A percentile compares a stretch with the other conserved stretches of the same genome.
Conservation (phyloP, 2,113 vertebrate species). For the Capreolus pygargus region DNA sequence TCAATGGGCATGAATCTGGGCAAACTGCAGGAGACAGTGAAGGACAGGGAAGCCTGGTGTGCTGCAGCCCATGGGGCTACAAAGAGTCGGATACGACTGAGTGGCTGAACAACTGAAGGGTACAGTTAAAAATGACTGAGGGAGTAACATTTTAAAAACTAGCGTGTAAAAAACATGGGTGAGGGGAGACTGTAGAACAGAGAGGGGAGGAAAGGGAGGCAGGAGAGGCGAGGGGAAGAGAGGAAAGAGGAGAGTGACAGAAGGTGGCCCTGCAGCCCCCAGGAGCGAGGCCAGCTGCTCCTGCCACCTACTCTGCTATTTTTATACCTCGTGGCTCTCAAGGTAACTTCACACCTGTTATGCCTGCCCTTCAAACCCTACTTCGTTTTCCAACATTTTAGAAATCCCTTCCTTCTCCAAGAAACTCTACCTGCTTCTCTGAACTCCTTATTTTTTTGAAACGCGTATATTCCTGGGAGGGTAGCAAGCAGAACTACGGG, state of each 20-base stretch:
- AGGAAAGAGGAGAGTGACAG: background rate
- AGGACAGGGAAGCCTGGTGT: background rate
- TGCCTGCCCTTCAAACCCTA: constrained; percentile 56
- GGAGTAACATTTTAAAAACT: background rate
- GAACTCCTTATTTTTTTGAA: background rate
- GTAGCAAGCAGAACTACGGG: background rate
- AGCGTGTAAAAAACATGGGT: background rate
- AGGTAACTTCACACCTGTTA: constrained; percentile 29
- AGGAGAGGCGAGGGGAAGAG: background rate
- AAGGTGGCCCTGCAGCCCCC: constrained; percentile 39
- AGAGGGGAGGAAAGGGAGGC: background rate
- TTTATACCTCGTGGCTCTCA: constrained; percentile 21
- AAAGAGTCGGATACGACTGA: background rate
- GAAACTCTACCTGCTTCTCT: background rate
- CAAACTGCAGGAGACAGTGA: background rate
- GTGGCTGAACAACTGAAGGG: background rate
- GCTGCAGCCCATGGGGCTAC: background rate
- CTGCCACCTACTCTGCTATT: constrained; percentile 46
- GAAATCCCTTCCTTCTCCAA: background rate
- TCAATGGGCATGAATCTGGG: background rate
- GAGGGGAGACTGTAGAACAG: background rate
- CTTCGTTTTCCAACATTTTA: constrained; percentile 39
- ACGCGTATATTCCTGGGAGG: background rate
- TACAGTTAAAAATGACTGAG: background rate
- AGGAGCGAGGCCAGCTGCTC: constrained; percentile 57